A percentile compares a stretch with the other conserved stretches of the same genome.
phyloP scores from a whole-genome alignment of 2,113 vertebrate species.

The Myiagra hebetior region DNA sequence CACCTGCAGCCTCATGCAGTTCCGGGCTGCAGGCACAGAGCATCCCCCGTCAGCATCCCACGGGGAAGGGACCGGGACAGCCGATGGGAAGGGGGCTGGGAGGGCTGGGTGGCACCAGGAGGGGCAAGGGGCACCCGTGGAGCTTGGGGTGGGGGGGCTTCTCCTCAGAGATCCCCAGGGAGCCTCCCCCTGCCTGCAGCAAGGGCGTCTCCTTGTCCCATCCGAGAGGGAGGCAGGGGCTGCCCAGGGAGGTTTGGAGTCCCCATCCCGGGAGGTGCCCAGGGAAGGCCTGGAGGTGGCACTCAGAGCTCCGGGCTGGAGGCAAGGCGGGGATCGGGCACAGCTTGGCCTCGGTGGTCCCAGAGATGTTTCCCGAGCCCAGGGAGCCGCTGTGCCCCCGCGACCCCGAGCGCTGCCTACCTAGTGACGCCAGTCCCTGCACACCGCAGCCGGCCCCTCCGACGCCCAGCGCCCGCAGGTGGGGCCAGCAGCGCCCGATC shows the following conservation, averaged over 20 bases:
- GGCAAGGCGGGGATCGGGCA: rapidly evolving
- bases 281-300: rapidly evolving
- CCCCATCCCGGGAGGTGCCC: not conserved
- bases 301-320: not conserved
- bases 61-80: rapidly evolving
- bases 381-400: rapidly evolving
- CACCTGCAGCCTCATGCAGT: conserved; percentile 98
- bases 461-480: conserved; percentile 91
- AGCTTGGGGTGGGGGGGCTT: not conserved
- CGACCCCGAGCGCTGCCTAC: conserved; percentile 59
- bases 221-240: rapidly evolving
- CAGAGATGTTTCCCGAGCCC: rapidly evolving
- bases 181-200: not conserved
- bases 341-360: rapidly evolving
- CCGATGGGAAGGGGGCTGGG: rapidly evolving
- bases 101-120: not conserved
- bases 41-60: rapidly evolving
- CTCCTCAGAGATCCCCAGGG: rapidly evolving
- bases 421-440: conserved; percentile 91
- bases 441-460: conserved; percentile 95
- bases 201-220: not conserved
- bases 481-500: conserved; percentile 96
- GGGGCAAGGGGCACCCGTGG: not conserved
- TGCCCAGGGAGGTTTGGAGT: not conserved
- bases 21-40: conserved; percentile 80